A percentile compares a stretch with the other conserved stretches of the same genome.
Conservation (phyloP, 2,113 vertebrate genomes). For the Catharus minimus region DNA sequence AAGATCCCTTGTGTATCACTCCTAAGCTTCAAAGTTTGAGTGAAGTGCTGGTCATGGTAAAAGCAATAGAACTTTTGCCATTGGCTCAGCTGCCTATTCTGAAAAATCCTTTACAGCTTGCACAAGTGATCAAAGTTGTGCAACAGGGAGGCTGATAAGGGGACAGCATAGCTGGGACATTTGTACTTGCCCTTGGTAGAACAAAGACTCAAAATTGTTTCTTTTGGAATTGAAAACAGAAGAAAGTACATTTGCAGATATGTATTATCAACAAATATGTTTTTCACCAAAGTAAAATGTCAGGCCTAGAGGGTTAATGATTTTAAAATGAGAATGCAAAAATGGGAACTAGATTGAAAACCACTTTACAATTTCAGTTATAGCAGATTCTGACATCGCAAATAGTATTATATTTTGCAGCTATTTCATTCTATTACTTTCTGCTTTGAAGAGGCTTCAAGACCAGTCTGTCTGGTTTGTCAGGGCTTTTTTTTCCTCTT, state of each 20-base stretch:
- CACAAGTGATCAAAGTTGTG: neutral
- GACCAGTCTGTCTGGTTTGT: neutral
- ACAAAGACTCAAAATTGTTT: neutral
- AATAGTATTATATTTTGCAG: neutral
- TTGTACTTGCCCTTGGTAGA: neutral
- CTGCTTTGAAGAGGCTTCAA: neutral
- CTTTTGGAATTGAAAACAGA: neutral
- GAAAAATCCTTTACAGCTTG: neutral
- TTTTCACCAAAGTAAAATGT: constrained; percentile 16
- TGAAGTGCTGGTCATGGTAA: neutral
- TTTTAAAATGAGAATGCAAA: neutral
- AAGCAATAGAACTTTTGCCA: neutral
- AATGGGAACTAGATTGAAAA: neutral
- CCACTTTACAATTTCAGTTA: neutral
- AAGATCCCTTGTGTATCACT: rapidly evolving
- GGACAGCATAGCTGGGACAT: neutral
- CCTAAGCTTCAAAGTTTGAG: neutral
- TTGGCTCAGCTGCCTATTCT: neutral
- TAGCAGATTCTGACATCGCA: neutral
- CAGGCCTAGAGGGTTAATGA: neutral
- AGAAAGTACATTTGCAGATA: neutral
- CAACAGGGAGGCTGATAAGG: neutral
- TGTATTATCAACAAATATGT: neutral
- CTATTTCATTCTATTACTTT: neutral
- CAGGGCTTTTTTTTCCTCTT: neutral